phyloP scores from a whole-genome alignment of 2,888 invertebrate genomes.

The Tipula lateralis region DNA sequence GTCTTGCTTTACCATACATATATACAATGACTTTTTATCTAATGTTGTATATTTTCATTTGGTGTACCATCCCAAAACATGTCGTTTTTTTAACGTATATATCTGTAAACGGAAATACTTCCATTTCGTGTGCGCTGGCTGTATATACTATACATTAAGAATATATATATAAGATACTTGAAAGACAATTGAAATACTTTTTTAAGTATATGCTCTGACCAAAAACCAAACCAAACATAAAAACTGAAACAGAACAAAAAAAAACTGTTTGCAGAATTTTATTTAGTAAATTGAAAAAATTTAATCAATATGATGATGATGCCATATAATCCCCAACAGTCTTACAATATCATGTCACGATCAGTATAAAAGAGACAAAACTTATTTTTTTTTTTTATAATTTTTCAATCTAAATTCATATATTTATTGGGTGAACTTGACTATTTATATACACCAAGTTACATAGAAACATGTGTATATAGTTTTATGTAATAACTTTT shows the following conservation, averaged over 20 bases:
- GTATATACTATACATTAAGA: not conserved
- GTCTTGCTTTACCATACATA: too few relatives aligned
- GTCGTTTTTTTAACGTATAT: not conserved
- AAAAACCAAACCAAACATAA: not conserved
- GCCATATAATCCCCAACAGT: not conserved
- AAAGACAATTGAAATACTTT: not conserved
- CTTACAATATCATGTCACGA: constrained; percentile 1
- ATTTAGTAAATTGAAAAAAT: not conserved
- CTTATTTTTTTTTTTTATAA: not conserved
- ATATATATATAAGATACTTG: not conserved
- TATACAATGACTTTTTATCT: constrained; percentile 15
- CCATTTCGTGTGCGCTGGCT: not conserved
- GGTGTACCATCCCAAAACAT: not conserved
- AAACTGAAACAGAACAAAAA: not conserved
- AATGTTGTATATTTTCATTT: not conserved
- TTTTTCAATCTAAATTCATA: constrained; percentile 13
- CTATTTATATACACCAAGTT: not conserved
- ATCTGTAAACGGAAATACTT: not conserved
- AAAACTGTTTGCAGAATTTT: not conserved
- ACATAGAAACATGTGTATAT: not conserved
- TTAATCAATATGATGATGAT: constrained; percentile 19
- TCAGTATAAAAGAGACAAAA: not conserved
- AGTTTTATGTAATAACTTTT: not conserved
- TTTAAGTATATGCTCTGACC: not conserved
- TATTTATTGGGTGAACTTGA: constrained; percentile 4